Evolutionary conservation across 2,888 invertebrate genomes (phyloP).

Genomic region (Dynastes grantii): DNA sequence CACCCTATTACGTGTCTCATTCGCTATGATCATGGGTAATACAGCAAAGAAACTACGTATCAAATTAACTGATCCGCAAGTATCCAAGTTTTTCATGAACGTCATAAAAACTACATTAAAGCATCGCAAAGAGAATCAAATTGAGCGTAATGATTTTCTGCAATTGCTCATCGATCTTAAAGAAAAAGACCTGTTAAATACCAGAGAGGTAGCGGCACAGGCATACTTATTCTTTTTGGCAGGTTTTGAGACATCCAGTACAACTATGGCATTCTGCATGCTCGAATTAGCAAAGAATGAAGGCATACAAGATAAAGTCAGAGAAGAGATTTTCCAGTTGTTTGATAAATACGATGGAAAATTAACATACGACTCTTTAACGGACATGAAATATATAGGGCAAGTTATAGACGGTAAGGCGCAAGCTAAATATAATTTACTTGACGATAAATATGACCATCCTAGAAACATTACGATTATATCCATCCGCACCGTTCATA

Average conservation of each 20-base stretch:
- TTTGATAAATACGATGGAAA: conserved; percentile 64
- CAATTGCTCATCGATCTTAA: conserved; percentile 65
- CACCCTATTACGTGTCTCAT: conserved; percentile 20
- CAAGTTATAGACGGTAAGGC: conserved; percentile 54
- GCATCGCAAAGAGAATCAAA: conserved; percentile 56
- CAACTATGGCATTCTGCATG: conserved; percentile 73
- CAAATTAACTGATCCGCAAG: conserved; percentile 54
- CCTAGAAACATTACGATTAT: conserved; percentile 66
- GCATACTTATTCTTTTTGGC: conserved; percentile 75
- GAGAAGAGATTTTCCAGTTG: conserved; percentile 65
- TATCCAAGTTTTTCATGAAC: conserved; percentile 59
- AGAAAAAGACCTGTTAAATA: conserved; percentile 54
- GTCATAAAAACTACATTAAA: conserved; percentile 58
- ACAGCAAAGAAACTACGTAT: conserved; percentile 52
- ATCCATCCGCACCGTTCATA: conserved; percentile 62
- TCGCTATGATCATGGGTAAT: conserved; percentile 37
- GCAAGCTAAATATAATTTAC: background rate
- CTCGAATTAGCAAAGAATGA: conserved; percentile 72
- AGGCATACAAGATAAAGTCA: conserved; percentile 69
- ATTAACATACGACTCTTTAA: conserved; percentile 67
- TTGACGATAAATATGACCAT: background rate
- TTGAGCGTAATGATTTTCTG: conserved; percentile 65
- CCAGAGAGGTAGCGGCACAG: conserved; percentile 70
- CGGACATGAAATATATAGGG: conserved; percentile 71
- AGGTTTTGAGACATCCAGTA: conserved; percentile 77